Conservation (phyloP, 1,140 invertebrate species). For the Drosophila elegans region DNA sequence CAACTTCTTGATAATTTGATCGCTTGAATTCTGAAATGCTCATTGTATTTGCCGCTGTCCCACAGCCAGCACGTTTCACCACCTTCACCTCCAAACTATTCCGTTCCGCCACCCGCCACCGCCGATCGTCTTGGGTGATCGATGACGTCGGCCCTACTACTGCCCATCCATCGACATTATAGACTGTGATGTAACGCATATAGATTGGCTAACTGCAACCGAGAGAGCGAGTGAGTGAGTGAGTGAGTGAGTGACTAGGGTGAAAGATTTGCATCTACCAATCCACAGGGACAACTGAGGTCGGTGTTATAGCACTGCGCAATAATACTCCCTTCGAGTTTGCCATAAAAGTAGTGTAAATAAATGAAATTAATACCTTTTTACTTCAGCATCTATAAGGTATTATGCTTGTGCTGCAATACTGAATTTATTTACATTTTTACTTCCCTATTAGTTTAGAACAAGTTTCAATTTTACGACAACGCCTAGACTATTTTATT, state of each 20-base stretch:
- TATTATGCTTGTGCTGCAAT: not conserved
- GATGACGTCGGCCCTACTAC: conserved; percentile 46
- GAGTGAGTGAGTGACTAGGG: conserved; percentile 30
- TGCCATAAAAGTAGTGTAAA: not conserved
- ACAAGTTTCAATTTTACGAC: no score
- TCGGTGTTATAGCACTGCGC: not conserved
- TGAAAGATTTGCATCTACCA: conserved; percentile 43
- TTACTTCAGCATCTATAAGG: not conserved
- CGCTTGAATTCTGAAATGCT: conserved; percentile 25
- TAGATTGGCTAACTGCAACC: conserved; percentile 34
- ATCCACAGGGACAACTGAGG: conserved; percentile 1
- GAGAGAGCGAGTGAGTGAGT: conserved; percentile 16
- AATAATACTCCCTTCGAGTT: not conserved
- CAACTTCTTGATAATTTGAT: conserved; percentile 43
- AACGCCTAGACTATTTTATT: no score
- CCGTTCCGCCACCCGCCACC: conserved; percentile 1
- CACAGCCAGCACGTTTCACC: conserved; percentile 15
- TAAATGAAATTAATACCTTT: not conserved
- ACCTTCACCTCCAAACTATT: not conserved
- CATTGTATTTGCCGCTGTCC: conserved; percentile 18
- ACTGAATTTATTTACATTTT: no score
- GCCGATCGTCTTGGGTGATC: conserved; percentile 25
- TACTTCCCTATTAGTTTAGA: no score
- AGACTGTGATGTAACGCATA: conserved; percentile 60
- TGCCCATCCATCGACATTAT: conserved; percentile 10